phyloP scores from a whole-genome alignment of 2,888 invertebrate genomes.

The Amitus sp. region DNA sequence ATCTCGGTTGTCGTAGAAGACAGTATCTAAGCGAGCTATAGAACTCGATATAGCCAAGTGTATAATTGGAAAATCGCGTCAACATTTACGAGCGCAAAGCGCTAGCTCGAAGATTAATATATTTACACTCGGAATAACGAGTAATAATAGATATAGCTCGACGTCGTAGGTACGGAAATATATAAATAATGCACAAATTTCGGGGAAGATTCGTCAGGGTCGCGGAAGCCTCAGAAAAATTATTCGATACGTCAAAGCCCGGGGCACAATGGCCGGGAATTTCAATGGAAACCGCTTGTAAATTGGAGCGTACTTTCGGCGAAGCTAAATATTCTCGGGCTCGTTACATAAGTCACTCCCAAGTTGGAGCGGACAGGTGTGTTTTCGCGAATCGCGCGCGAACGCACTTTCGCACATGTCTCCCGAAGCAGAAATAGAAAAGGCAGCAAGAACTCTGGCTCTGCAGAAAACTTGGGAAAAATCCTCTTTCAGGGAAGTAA shows the following conservation, averaged over 20 bases:
- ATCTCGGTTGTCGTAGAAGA: background rate
- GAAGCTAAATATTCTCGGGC: conserved; percentile 58
- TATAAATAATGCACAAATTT: conserved; percentile 40
- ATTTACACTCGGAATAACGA: conserved; percentile 52
- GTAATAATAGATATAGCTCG: conserved; percentile 53
- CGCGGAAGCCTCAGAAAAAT: conserved; percentile 6
- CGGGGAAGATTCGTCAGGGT: conserved; percentile 40
- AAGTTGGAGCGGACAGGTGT: conserved; percentile 48
- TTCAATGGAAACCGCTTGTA: conserved; percentile 19
- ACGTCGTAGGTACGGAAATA: conserved; percentile 25
- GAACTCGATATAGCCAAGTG: conserved; percentile 29
- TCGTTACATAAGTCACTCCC: conserved; percentile 55
- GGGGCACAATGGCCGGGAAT: background rate
- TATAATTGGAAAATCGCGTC: conserved; percentile 1
- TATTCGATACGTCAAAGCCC: too few species aligned
- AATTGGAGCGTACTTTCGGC: conserved; percentile 43
- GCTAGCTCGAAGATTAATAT: conserved; percentile 43
- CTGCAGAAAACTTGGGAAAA: too few species aligned
- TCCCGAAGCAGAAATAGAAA: too few species aligned
- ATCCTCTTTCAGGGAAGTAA: too few species aligned
- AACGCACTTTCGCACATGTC: conserved; percentile 34
- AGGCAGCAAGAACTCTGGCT: too few species aligned
- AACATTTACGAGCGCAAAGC: background rate
- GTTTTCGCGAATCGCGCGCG: conserved; percentile 26
- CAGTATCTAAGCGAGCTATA: too few species aligned